phyloP scores from a whole-genome alignment of 2,888 invertebrate genomes.

The Aleiodes alternator region DNA sequence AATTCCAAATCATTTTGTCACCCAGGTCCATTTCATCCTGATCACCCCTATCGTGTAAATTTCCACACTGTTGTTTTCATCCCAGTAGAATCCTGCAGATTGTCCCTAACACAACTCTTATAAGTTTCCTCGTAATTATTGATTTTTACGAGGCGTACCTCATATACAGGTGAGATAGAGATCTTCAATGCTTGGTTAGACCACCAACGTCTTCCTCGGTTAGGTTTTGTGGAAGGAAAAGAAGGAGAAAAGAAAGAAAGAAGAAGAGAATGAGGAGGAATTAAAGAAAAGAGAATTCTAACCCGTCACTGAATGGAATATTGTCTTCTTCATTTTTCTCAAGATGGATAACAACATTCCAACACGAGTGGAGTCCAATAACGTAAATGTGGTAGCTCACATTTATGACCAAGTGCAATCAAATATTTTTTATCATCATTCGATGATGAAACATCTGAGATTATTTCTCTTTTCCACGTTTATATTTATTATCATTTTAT shows the following conservation, averaged over 20 bases:
- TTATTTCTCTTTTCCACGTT: constrained; percentile 5
- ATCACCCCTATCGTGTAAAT: background rate
- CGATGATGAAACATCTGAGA: constrained; percentile 18
- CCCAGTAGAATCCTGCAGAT: background rate
- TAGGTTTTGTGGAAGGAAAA: background rate
- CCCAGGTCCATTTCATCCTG: no score
- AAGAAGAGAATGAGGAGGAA: constrained; percentile 1
- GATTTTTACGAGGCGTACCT: constrained; percentile 67
- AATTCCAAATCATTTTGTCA: no score
- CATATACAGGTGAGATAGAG: constrained; percentile 68
- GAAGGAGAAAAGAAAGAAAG: background rate
- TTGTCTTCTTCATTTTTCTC: constrained; percentile 21
- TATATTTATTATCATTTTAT: constrained; percentile 3
- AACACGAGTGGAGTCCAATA: constrained; percentile 23
- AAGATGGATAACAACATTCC: constrained; percentile 29
- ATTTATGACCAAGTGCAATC: constrained; percentile 32
- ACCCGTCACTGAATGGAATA: constrained; percentile 24
- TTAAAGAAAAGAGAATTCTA: background rate
- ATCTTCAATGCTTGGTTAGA: constrained; percentile 63
- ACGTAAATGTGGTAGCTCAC: constrained; percentile 34
- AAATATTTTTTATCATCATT: constrained; percentile 25
- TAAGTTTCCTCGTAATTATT: constrained; percentile 69
- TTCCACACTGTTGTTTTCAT: constrained; percentile 6
- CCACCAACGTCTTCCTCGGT: constrained; percentile 60
- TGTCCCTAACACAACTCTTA: constrained; percentile 43